A percentile compares a stretch with the other conserved stretches of the same genome.
Conservation (phyloP, 2,113 vertebrate genomes). For the Martes martes region DNA sequence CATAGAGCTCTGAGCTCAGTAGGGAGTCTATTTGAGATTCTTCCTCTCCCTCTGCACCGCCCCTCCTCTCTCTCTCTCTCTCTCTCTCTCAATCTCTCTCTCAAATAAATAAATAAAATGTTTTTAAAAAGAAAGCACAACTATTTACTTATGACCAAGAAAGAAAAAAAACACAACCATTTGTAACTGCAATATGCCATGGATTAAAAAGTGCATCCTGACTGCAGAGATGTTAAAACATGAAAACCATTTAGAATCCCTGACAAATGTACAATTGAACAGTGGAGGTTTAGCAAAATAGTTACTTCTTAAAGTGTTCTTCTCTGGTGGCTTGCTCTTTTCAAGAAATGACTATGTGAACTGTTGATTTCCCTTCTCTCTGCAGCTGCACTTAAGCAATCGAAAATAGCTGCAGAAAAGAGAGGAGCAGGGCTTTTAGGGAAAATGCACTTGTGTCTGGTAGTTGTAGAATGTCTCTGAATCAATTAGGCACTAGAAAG, state of each 20-base stretch:
- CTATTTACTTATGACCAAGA: not conserved
- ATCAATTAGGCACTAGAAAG: not conserved
- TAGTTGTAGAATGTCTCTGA: not conserved
- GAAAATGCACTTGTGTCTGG: not conserved
- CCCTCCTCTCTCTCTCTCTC: not conserved
- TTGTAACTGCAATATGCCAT: not conserved
- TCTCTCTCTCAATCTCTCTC: not conserved
- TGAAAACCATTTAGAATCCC: not conserved
- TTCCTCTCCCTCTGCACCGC: not conserved
- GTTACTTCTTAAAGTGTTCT: not conserved
- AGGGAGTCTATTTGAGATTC: not conserved
- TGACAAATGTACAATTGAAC: not conserved
- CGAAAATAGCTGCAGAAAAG: constrained; percentile 17
- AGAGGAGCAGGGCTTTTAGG: not conserved
- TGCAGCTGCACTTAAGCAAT: not conserved
- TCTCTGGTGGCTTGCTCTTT: not conserved
- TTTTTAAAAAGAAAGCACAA: not conserved
- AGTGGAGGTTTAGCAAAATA: not conserved
- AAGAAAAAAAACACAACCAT: not conserved
- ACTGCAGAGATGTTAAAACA: constrained; percentile 2
- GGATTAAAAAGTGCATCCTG: constrained; percentile 10
- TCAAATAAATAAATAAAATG: not conserved
- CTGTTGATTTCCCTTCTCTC: not conserved
- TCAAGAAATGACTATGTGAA: constrained; percentile 8
- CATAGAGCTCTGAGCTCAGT: not conserved